Evolutionary conservation across 2,888 invertebrate genomes (phyloP).

Genomic region (Latheticus oryzae): DNA sequence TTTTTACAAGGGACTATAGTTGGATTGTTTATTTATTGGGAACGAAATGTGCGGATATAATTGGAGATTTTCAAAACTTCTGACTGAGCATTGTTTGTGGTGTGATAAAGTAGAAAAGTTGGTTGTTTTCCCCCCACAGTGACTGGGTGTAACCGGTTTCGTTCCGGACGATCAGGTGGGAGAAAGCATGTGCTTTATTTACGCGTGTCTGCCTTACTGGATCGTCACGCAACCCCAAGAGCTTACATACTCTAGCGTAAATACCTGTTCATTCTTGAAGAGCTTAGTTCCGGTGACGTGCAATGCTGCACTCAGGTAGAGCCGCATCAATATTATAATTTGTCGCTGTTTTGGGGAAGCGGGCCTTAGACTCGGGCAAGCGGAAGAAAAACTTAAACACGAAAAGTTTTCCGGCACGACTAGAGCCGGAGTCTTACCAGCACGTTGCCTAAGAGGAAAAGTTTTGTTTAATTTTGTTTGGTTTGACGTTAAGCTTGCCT

Average conservation of each 20-base stretch:
- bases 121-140: constrained; percentile 11
- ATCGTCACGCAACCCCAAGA: constrained; percentile 38
- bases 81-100: constrained; percentile 19
- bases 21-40: constrained; percentile 36
- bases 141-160: constrained; percentile 12
- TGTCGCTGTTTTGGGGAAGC: constrained; percentile 63
- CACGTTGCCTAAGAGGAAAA: constrained; percentile 66
- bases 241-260: constrained; percentile 41
- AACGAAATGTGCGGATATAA: constrained; percentile 27
- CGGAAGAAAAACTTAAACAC: constrained; percentile 66
- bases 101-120: constrained; percentile 35
- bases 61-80: constrained; percentile 34
- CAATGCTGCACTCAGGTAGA: constrained; percentile 55
- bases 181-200: constrained; percentile 43
- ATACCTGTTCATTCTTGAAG: constrained; percentile 42
- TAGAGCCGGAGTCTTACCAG: constrained; percentile 62
- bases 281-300: constrained; percentile 53
- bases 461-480: constrained; percentile 68
- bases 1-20: constrained; percentile 32
- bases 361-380: constrained; percentile 61
- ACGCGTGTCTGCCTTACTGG: constrained; percentile 43
- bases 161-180: constrained; percentile 38
- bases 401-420: constrained; percentile 64
- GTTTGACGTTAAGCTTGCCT: constrained; percentile 66
- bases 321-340: constrained; percentile 66